Evolutionary conservation across 2,113 vertebrate species (phyloP).

Genomic region (Toxotes chatareus): DNA sequence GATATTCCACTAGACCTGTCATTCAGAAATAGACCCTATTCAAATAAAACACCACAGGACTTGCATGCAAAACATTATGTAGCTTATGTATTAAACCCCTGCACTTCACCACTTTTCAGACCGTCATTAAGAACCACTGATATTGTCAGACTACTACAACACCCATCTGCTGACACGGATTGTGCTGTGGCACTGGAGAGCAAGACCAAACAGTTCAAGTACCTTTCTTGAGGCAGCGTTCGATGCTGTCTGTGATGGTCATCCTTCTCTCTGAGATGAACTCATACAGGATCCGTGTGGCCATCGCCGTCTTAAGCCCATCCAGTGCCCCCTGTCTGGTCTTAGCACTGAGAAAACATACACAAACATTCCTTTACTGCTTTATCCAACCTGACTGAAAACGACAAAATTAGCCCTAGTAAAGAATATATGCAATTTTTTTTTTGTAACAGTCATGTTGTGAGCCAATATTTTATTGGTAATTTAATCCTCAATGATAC

Average conservation of each 20-base stretch:
- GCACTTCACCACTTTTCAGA: background rate
- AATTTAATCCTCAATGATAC: background rate
- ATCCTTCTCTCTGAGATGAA: constrained; percentile 96
- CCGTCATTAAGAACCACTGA: background rate
- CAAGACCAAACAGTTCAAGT: constrained; percentile 12
- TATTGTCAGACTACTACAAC: background rate
- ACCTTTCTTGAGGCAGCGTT: constrained; percentile 99
- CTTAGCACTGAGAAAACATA: constrained; percentile 87
- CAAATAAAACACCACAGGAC: too few species aligned
- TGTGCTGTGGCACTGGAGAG: background rate
- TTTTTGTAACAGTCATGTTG: background rate
- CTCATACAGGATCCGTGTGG: constrained; percentile 94
- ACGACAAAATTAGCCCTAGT: background rate
- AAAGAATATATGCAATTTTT: background rate
- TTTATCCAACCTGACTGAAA: background rate
- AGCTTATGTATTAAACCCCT: background rate
- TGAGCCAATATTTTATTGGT: too few species aligned
- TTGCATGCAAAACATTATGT: background rate
- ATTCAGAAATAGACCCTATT: background rate
- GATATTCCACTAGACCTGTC: too few species aligned
- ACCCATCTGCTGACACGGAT: background rate
- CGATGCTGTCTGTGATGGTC: constrained; percentile 96
- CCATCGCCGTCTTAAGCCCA: constrained; percentile 92
- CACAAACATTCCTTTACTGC: background rate
- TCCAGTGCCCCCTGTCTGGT: constrained; percentile 95